These are phyloP conservation scores for Drosophila nr. medialis DNA, from an alignment of 2,888 invertebrate species.

Conservation along the genomic window DNA sequence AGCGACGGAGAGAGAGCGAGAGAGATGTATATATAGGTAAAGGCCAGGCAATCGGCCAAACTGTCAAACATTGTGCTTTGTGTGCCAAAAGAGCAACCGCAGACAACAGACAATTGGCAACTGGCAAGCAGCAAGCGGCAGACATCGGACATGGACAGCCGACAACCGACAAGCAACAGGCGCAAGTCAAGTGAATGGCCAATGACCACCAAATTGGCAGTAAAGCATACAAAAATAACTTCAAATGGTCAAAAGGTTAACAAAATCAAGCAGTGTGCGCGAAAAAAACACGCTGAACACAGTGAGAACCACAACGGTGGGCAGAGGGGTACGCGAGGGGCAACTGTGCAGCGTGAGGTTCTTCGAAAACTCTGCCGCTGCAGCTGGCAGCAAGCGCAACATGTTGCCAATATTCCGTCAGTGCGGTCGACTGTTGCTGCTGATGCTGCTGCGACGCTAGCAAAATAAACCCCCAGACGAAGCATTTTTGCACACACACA, in stretches of 20 bases:
- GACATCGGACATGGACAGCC: conserved; percentile 53
- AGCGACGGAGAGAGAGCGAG: conserved; percentile 9
- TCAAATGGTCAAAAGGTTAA: conserved; percentile 81
- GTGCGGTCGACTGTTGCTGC: conserved; percentile 27
- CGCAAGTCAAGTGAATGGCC: conserved; percentile 81
- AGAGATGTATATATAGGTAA: conserved; percentile 21
- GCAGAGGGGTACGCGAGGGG: conserved; percentile 1
- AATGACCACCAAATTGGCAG: conserved; percentile 81
- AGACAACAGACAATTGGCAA: conserved; percentile 46
- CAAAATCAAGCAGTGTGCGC: conserved; percentile 76
- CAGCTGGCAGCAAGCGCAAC: conserved; percentile 71
- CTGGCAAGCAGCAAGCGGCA: conserved; percentile 33
- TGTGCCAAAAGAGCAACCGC: conserved; percentile 75
- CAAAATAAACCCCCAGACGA: conserved; percentile 76
- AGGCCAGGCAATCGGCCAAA: conserved; percentile 70
- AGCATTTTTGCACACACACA: conserved; percentile 44
- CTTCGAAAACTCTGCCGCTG: conserved; percentile 36
- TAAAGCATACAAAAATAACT: conserved; percentile 82
- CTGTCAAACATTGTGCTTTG: conserved; percentile 76
- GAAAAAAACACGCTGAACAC: conserved; percentile 36
- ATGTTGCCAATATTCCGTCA: conserved; percentile 77
- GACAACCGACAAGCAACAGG: conserved; percentile 60
- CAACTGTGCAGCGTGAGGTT: conserved; percentile 11
- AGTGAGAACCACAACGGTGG: background rate
- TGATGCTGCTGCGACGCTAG: conserved; percentile 33